Evolutionary conservation across 2,797 vertebrate species (phyloP).

Genomic region (Champsocephalus gunnari): DNA sequence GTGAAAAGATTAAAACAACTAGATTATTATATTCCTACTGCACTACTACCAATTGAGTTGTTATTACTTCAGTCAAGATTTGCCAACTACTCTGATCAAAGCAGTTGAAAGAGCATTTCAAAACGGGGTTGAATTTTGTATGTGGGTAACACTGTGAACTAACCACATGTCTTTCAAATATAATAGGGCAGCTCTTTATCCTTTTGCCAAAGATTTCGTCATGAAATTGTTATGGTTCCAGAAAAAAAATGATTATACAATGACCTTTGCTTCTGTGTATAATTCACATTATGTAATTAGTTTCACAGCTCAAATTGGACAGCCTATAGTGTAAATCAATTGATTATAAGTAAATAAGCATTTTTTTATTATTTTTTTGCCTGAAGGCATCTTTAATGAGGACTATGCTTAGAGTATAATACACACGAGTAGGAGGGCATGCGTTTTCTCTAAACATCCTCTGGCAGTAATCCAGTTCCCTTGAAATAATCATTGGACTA

Average conservation of each 20-base stretch:
- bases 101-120: background rate
- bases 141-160: background rate
- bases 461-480: conserved; percentile 56
- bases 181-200: background rate
- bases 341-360: conserved; percentile 62
- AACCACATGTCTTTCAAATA: conserved; percentile 20
- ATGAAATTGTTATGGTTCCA: conserved; percentile 34
- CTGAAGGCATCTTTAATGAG: conserved; percentile 62
- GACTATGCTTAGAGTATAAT: conserved; percentile 27
- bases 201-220: background rate
- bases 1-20: too few relatives aligned
- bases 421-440: conserved; percentile 47
- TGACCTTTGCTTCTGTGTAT: conserved; percentile 53
- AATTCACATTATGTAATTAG: conserved; percentile 37
- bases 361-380: conserved; percentile 4
- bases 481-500: conserved; percentile 65
- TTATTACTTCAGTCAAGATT: background rate
- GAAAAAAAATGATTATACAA: background rate
- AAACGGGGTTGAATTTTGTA: background rate
- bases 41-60: background rate
- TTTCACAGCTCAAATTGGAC: conserved; percentile 30
- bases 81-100: background rate
- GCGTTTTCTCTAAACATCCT: conserved; percentile 61
- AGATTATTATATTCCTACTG: too few relatives aligned
- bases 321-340: conserved; percentile 44